Evolutionary conservation across 2,888 invertebrate species (phyloP).

Genomic region (Lithophane leautieri): DNA sequence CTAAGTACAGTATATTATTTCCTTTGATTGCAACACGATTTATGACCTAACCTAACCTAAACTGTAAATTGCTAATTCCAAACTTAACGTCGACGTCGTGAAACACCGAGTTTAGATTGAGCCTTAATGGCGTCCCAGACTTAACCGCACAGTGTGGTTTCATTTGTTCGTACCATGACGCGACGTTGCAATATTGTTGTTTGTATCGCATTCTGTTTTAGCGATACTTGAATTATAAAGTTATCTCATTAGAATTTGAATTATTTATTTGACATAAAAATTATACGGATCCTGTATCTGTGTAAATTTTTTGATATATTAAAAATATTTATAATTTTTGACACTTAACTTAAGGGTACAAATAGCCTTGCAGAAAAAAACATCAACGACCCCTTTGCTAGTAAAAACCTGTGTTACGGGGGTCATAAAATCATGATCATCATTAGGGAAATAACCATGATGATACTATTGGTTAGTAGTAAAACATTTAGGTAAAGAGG

Average conservation of each 20-base stretch:
- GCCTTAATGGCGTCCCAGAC: conserved; percentile 40
- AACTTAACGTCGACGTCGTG: conserved; percentile 26
- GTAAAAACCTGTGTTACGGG: background rate
- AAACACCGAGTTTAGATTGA: conserved; percentile 29
- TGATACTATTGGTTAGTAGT: background rate
- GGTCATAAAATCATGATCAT: background rate
- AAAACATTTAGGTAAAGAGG: background rate
- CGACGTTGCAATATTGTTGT: conserved; percentile 32
- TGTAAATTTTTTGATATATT: no score
- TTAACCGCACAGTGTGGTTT: conserved; percentile 48
- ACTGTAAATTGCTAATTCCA: conserved; percentile 50
- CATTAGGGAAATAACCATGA: background rate
- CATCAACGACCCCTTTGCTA: background rate
- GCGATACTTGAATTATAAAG: background rate
- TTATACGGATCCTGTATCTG: no score
- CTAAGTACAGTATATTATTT: conserved; percentile 8
- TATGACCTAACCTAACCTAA: conserved; percentile 22
- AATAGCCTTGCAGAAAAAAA: background rate
- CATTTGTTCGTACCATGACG: conserved; percentile 44
- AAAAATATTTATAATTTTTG: no score
- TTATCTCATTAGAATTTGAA: background rate
- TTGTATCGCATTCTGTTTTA: background rate
- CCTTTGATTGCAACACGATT: conserved; percentile 30
- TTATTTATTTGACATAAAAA: background rate
- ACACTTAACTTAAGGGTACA: background rate